phyloP scores from a whole-genome alignment of 92 coral and sea anemone species.

The Epizoanthus ramosus region DNA sequence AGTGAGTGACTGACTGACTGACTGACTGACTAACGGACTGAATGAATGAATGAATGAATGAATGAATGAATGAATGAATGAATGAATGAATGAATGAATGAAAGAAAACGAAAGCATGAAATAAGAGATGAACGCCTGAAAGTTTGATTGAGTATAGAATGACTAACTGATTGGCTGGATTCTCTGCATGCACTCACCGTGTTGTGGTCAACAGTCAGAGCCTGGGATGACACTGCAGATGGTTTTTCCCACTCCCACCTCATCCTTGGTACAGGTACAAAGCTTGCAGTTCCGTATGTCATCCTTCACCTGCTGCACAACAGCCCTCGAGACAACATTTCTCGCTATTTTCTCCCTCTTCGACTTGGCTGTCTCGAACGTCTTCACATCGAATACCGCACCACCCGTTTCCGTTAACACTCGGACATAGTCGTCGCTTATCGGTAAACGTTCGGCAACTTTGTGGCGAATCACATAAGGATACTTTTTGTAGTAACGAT shows the following conservation, averaged over 20 bases:
- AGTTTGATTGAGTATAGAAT: no score
- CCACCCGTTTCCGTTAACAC: slow-evolving; percentile 60
- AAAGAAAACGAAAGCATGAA: no score
- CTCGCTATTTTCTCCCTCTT: not conserved
- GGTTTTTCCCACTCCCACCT: slow-evolving; percentile 63
- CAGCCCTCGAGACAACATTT: slow-evolving; percentile 13
- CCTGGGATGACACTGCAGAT: slow-evolving; percentile 44
- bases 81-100: no score
- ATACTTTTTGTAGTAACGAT: slow-evolving; percentile 35
- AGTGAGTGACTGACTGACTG: no score
- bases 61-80: no score
- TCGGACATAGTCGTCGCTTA: slow-evolving; percentile 59
- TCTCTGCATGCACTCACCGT: not conserved
- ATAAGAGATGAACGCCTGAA: no score
- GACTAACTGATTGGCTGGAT: no score
- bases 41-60: no score
- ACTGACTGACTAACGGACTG: no score
- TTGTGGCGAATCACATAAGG: slow-evolving; percentile 17
- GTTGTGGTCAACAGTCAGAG: not conserved
- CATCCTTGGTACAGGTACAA: slow-evolving; percentile 55
- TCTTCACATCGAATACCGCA: slow-evolving; percentile 58
- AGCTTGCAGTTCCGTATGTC: slow-evolving; percentile 39
- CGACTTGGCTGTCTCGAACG: slow-evolving; percentile 36
- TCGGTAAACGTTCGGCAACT: slow-evolving; percentile 32
- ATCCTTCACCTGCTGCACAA: slow-evolving; percentile 29